A percentile compares a stretch with the other conserved stretches of the same genome.
phyloP scores from a whole-genome alignment of 2,888 invertebrate species.

The Callimorpha dominula region DNA sequence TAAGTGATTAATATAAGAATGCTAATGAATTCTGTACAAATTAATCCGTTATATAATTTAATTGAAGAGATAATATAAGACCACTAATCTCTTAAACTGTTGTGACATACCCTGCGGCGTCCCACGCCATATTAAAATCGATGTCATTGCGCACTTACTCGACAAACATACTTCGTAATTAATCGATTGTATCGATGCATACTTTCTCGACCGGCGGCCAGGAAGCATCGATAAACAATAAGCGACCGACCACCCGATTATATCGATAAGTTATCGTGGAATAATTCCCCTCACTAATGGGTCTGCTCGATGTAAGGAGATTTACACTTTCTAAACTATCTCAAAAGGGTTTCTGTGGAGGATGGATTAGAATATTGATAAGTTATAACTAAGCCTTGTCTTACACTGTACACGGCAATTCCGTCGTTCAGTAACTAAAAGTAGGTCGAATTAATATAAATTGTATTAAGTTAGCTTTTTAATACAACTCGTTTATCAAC shows the following conservation, averaged over 20 bases:
- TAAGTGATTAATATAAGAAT: conserved; percentile 18
- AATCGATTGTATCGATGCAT: conserved; percentile 77
- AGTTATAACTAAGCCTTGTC: conserved; percentile 47
- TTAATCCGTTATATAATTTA: conserved; percentile 37
- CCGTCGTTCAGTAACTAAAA: neutral
- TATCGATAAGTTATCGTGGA: conserved; percentile 80
- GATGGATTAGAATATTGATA: conserved; percentile 82
- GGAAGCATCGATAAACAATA: conserved; percentile 84
- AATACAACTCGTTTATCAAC: neutral
- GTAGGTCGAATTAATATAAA: neutral
- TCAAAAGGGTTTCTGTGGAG: conserved; percentile 71
- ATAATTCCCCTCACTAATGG: conserved; percentile 83
- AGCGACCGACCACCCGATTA: conserved; percentile 77
- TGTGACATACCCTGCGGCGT: conserved; percentile 39
- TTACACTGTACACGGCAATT: conserved; percentile 27
- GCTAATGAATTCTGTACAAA: conserved; percentile 28
- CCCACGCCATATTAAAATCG: conserved; percentile 58
- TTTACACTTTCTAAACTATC: conserved; percentile 85
- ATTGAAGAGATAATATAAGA: conserved; percentile 32
- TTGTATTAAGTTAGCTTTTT: no score
- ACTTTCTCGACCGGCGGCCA: conserved; percentile 68
- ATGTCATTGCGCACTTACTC: conserved; percentile 78
- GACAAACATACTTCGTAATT: conserved; percentile 76
- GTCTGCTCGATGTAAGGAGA: conserved; percentile 76
- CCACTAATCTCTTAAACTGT: conserved; percentile 43